A percentile compares a stretch with the other conserved stretches of the same genome.
phyloP scores from a whole-genome alignment of 1,140 invertebrate genomes.

The Carposina sasakii region DNA sequence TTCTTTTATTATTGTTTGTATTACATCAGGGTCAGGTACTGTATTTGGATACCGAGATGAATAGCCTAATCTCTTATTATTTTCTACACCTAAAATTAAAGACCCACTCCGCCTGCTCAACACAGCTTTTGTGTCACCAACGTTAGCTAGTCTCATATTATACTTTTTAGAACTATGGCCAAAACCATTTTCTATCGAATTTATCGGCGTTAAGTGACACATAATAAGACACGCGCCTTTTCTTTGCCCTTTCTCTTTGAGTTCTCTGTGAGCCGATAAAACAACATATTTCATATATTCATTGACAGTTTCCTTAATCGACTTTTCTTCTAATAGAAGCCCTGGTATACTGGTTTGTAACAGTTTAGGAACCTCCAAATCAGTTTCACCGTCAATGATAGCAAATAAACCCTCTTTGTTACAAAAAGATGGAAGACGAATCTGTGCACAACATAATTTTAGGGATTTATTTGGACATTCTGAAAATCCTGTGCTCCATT shows the following conservation, averaged over 20 bases:
- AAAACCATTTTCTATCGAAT: conserved; percentile 66
- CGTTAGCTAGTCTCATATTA: conserved; percentile 79
- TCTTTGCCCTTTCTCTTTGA: conserved; percentile 81
- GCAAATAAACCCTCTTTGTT: conserved; percentile 86
- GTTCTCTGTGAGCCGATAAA: conserved; percentile 81
- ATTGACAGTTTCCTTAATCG: conserved; percentile 83
- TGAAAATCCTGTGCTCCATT: conserved; percentile 87
- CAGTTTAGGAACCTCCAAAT: conserved; percentile 77
- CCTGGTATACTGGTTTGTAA: conserved; percentile 83
- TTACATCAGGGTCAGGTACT: conserved; percentile 82
- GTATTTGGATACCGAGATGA: conserved; percentile 77
- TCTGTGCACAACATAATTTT: conserved; percentile 82
- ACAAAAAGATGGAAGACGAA: conserved; percentile 83
- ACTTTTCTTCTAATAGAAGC: conserved; percentile 83
- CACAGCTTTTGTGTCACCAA: conserved; percentile 81
- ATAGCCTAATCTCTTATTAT: conserved; percentile 76
- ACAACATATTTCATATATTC: conserved; percentile 90
- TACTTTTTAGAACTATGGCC: conserved; percentile 69
- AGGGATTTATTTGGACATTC: conserved; percentile 84
- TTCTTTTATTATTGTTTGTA: conserved; percentile 83
- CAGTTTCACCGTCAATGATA: conserved; percentile 85
- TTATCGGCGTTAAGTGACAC: conserved; percentile 79
- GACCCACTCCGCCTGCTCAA: conserved; percentile 78
- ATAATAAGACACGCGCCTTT: conserved; percentile 81
- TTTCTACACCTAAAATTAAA: conserved; percentile 72